Percentiles rank a stretch among this genome's conserved stretches.
phyloP scores from a whole-genome alignment of 2,888 invertebrate genomes.

The Netelia melanura region DNA sequence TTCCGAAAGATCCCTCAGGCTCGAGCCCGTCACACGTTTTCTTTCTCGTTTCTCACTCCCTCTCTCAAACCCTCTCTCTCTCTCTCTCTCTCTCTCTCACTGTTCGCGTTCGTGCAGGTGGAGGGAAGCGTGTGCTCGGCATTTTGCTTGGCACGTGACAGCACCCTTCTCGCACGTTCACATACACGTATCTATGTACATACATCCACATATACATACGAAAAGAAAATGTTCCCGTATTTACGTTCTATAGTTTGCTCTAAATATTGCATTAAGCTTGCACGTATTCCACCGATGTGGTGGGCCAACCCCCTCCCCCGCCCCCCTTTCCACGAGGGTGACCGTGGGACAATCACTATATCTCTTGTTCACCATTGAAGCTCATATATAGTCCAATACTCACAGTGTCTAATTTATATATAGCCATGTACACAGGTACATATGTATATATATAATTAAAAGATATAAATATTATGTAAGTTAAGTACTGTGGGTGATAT shows the following conservation, averaged over 20 bases:
- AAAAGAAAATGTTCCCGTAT: constrained; percentile 73
- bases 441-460: too few species aligned
- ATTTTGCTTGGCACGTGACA: constrained; percentile 78
- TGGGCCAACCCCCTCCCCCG: constrained; percentile 44
- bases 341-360: too few species aligned
- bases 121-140: constrained; percentile 74
- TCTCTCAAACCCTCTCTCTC: constrained; percentile 4
- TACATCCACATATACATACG: constrained; percentile 12
- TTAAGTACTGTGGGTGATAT: too few species aligned
- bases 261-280: constrained; percentile 78
- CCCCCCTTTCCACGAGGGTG: too few species aligned
- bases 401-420: too few species aligned
- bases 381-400: too few species aligned
- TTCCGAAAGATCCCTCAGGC: constrained; percentile 64
- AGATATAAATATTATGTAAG: too few species aligned
- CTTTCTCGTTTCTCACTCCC: constrained; percentile 31
- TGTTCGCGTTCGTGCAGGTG: constrained; percentile 15
- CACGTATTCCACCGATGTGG: constrained; percentile 71
- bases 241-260: constrained; percentile 72
- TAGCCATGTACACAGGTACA: too few species aligned
- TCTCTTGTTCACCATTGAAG: too few species aligned
- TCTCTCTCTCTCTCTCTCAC: constrained; percentile 11
- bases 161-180: constrained; percentile 70
- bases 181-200: constrained; percentile 16
- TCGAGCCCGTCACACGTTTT: constrained; percentile 56